A percentile compares a stretch with the other conserved stretches of the same genome.
Conservation (phyloP, 2,888 invertebrate species). For the Cryptocephalus moraei region DNA sequence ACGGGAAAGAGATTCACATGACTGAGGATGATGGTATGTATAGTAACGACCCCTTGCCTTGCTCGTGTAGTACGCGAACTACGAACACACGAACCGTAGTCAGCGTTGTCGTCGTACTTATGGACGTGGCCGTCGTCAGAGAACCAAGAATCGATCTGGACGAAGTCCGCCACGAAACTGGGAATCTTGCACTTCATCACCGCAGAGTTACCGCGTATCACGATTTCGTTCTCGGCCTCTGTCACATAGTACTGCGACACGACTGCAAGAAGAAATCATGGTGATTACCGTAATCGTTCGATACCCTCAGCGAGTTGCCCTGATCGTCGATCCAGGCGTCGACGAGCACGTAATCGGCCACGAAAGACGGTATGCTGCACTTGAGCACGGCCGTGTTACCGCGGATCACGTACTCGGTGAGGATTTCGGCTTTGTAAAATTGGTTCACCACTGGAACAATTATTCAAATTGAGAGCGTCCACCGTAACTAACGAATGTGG, state of each 20-base stretch:
- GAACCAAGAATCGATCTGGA: conserved; percentile 76
- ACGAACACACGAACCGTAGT: conserved; percentile 16
- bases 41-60: no score
- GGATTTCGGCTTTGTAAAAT: conserved; percentile 60
- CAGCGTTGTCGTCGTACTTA: conserved; percentile 46
- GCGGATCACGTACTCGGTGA: conserved; percentile 63
- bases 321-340: conserved; percentile 62
- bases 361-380: conserved; percentile 65
- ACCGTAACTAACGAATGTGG: no score
- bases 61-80: no score
- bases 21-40: no score
- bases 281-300: conserved; percentile 43
- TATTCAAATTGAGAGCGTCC: no score
- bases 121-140: conserved; percentile 63
- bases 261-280: conserved; percentile 47
- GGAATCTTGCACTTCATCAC: conserved; percentile 92
- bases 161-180: conserved; percentile 87
- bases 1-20: no score
- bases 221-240: conserved; percentile 89
- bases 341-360: conserved; percentile 61
- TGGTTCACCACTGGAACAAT: conserved; percentile 57
- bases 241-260: conserved; percentile 83
- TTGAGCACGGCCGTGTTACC: conserved; percentile 63
- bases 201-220: conserved; percentile 83
- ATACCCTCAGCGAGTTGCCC: conserved; percentile 42